These are phyloP conservation scores for Uria lomvia DNA, from an alignment of 2,113 vertebrate species.

Conservation along the genomic window DNA sequence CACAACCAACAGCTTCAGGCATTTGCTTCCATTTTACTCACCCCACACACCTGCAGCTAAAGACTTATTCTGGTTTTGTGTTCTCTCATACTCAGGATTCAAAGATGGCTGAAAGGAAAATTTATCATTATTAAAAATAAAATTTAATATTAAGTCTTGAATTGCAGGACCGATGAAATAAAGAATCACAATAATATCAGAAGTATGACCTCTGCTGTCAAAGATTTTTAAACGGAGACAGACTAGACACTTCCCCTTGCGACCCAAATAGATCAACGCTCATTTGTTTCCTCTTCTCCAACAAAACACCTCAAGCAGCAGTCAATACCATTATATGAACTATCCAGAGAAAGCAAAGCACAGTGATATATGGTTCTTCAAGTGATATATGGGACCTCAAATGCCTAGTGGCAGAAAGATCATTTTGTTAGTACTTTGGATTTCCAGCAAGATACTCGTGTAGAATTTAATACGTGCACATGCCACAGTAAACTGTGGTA, in stretches of 20 bases:
- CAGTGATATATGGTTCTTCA: rapidly evolving
- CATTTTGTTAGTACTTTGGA: not conserved
- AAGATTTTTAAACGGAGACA: not conserved
- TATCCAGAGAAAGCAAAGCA: not conserved
- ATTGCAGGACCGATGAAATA: not conserved
- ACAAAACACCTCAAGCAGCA: not conserved
- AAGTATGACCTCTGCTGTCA: not conserved
- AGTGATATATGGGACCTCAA: not conserved
- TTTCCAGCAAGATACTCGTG: not conserved
- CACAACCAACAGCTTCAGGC: not conserved
- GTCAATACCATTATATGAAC: not conserved
- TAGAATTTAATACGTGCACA: not conserved
- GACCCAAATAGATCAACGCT: not conserved
- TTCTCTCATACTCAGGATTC: slow-evolving; percentile 76
- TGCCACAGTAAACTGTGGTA: not conserved
- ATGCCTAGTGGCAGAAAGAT: not conserved
- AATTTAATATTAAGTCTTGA: not conserved
- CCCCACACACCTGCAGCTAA: slow-evolving; percentile 78
- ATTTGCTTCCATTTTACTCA: slow-evolving; percentile 47
- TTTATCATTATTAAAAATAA: not conserved
- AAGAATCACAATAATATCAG: not conserved
- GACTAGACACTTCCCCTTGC: not conserved
- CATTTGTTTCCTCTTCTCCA: not conserved
- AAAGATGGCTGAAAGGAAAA: slow-evolving; percentile 72
- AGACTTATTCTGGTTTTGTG: slow-evolving; percentile 76